These are phyloP conservation scores for Drosophila ezoana DNA, from an alignment of 2,888 invertebrate genomes.

Conservation along the genomic window DNA sequence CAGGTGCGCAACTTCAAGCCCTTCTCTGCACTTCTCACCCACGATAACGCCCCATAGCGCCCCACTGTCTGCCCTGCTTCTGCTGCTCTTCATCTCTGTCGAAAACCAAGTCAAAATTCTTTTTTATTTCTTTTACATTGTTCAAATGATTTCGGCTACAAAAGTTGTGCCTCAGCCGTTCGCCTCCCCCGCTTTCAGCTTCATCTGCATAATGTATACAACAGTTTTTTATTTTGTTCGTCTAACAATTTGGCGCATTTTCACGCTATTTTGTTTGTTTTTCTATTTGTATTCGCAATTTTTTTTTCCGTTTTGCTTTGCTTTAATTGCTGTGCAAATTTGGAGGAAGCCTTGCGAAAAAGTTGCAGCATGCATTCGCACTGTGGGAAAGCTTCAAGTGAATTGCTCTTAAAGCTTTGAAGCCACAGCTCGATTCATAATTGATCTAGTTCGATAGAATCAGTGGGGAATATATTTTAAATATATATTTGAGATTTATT, in stretches of 20 bases:
- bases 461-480: no score
- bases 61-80: not conserved
- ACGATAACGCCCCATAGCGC: no score
- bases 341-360: slow-evolving; percentile 17
- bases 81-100: not conserved
- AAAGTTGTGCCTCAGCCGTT: slow-evolving; percentile 45
- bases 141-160: slow-evolving; percentile 72
- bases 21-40: not conserved
- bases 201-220: slow-evolving; percentile 72
- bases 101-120: slow-evolving; percentile 44
- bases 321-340: slow-evolving; percentile 76
- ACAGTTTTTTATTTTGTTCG: slow-evolving; percentile 44
- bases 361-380: not conserved
- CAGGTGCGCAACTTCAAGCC: slow-evolving; percentile 49
- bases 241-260: slow-evolving; percentile 80
- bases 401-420: not conserved
- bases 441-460: no score
- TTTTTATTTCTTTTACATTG: slow-evolving; percentile 60
- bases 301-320: slow-evolving; percentile 22
- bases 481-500: no score
- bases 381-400: not conserved
- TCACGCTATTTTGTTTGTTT: slow-evolving; percentile 76
- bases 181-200: not conserved
- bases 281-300: slow-evolving; percentile 1
- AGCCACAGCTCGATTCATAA: no score